These are phyloP conservation scores for Micromys minutus DNA, from an alignment of 2,113 vertebrate genomes.

Conservation along the genomic window DNA sequence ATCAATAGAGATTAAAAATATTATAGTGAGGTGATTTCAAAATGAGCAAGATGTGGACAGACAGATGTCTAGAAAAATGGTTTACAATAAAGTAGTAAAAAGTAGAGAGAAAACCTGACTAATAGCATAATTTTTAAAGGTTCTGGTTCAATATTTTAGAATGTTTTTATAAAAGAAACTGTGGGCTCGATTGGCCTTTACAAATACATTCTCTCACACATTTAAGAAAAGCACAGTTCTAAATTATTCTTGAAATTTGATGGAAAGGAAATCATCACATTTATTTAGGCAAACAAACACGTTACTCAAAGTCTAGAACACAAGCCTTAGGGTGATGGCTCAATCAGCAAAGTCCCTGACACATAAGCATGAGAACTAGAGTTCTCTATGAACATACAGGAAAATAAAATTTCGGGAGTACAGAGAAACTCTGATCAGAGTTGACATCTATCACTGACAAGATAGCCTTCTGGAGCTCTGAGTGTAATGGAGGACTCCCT, in stretches of 20 bases:
- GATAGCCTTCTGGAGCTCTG: too few species aligned
- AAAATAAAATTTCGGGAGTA: neutral
- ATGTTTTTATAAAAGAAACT: constrained; percentile 12
- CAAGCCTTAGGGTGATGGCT: neutral
- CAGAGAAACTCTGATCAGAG: too few species aligned
- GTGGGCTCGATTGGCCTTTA: neutral
- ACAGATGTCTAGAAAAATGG: neutral
- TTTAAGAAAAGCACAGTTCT: constrained; percentile 1
- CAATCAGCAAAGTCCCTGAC: neutral
- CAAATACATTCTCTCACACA: neutral
- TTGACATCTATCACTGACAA: too few species aligned
- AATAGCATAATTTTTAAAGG: neutral
- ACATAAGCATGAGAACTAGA: neutral
- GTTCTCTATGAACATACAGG: neutral
- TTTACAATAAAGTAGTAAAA: neutral
- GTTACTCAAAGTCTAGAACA: neutral
- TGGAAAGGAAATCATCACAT: neutral
- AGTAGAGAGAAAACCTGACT: neutral
- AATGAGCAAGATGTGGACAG: neutral
- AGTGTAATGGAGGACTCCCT: too few species aligned
- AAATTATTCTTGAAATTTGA: neutral
- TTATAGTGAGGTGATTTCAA: neutral
- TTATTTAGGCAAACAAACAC: neutral
- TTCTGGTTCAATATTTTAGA: constrained; percentile 17
- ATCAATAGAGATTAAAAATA: neutral